Base-by-base conservation (phyloP, 2,797 vertebrate genomes). In the Orientallactaga sibirica region DNA sequence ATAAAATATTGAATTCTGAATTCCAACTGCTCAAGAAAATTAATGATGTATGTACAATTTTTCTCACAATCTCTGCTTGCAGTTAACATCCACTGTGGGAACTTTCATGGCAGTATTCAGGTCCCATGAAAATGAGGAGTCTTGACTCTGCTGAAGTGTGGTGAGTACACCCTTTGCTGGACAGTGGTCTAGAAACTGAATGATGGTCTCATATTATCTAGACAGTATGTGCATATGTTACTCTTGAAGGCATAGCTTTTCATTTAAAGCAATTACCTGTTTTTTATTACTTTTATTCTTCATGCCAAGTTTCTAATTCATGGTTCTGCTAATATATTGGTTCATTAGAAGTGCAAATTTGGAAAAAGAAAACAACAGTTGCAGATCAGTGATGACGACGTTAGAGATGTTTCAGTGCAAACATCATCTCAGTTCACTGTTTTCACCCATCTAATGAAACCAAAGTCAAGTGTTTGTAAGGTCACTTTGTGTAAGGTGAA, bases 261-360 rank as follows among this genome's bases (percentile, higher is more conserved):
- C 52, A 66, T 71, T 80, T 75, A 88, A n/a, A n/a, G 19, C 9
- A 76, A 84, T 75, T 37, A 58, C 66, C 15, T 58, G 27, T 76
- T 77, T n/a, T 74, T 92, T 86, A 90, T 64, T 84, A 75, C 75
- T 70, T 82, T 82, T 11, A 43, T 22, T 58, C 81, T 73, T 68
- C 71, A 29, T 22, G 29, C 37, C 3, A 71, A 76, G 10, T 84
- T 90, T 82, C 6, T 75, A 79, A 16, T 68, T 16, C 19, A 12
- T 33, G 5, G 41, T n/a, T 74, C 37, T n/a, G 0, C n/a, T 64
- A 76, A 55, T 19, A 0, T 61, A n/a, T 73, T 76, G 43, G 14
- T 71, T 90, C 16, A 58, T 76, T 86, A 81, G 29, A 19, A 67
- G n/a, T 87, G 84, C 15, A 87, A 62, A 9, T 76, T 77, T 81